phyloP scores from a whole-genome alignment of 2,888 invertebrate species.

The Ormia ochracea region DNA sequence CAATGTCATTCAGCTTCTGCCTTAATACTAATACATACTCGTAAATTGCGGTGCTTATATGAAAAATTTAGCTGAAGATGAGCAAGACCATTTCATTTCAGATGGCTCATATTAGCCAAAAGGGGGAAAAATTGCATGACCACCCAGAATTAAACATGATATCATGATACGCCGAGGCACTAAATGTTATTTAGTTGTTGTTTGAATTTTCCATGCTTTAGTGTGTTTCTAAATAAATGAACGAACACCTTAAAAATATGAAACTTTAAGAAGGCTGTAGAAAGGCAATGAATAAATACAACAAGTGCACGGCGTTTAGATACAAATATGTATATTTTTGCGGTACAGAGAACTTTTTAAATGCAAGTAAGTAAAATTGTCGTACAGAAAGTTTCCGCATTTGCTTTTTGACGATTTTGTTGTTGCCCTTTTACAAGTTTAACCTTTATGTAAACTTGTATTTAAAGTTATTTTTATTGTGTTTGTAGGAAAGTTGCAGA shows the following conservation, averaged over 20 bases:
- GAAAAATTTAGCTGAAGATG: neutral
- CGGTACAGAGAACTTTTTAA: neutral
- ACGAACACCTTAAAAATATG: slow-evolving; percentile 26
- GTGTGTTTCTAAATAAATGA: neutral
- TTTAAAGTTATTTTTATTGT: slow-evolving; percentile 40
- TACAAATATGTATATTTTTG: neutral
- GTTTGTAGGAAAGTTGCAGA: slow-evolving; percentile 12
- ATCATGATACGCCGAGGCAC: slow-evolving; percentile 51
- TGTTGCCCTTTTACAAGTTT: slow-evolving; percentile 7
- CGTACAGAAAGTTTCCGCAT: slow-evolving; percentile 4
- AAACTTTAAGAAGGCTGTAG: slow-evolving; percentile 10
- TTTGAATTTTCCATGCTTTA: slow-evolving; percentile 35
- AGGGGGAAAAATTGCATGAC: slow-evolving; percentile 31
- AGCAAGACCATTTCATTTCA: slow-evolving; percentile 14
- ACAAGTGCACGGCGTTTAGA: neutral
- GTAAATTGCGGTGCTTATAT: slow-evolving; percentile 27
- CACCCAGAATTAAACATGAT: slow-evolving; percentile 59
- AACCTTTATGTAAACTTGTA: slow-evolving; percentile 32
- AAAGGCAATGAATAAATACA: slow-evolving; percentile 2
- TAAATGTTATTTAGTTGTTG: slow-evolving; percentile 25
- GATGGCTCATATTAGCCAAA: slow-evolving; percentile 20
- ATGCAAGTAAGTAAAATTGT: neutral
- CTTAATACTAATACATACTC: slow-evolving; percentile 41
- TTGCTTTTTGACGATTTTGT: neutral
- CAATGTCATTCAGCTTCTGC: slow-evolving; percentile 58